Base-by-base conservation (phyloP, 2,797 vertebrate species). In the Crocidura indochinensis region DNA sequence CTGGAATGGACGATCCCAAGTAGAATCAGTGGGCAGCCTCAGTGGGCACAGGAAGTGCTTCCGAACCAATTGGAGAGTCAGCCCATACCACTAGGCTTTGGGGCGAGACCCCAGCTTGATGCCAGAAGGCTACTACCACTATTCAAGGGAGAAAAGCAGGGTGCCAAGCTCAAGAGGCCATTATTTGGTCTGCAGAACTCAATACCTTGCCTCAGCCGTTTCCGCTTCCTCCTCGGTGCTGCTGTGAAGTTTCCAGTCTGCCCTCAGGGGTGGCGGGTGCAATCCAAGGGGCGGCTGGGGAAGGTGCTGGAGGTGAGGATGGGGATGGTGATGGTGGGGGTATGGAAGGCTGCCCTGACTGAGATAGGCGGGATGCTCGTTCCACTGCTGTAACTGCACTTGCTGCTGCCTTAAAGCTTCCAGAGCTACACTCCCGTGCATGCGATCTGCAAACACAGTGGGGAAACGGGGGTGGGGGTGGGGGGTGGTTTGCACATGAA, bases 321-420 rank as follows among this genome's bases (percentile, higher is more conserved):
- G 99, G 87, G 98, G 98, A 29, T 98, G 99, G 94, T 98, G 99
- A 78, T 98, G 98, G 97, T 99, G 97, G 60, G 99, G 98, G 97
- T 98, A 99, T 31, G 99, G 97, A 73, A 99, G 97, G 68, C 98
- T 96, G 77, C 99, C 98, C 96, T 98, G 99, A 94, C 97, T 97
- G 95, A 99, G 98, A 96, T 98, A 99, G 92, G 99, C 98, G 26
- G 98, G 98, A 15, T 98, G 98, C 84, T 99, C 99, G 11, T 97
- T 98, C 99, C 99, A 99, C 96, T 99, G 99, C 94, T 99, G 98
- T 81, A 99, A 97, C 90, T 98, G 98, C 38, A 97, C 98, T 93
- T 99, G 99, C 96, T 99, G 99, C 97, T 99, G 99, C 97, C 98
- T 98, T 95, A 99, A 97, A 53, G 98, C 98, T 97, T 99, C 99